Conservation (phyloP, 2,888 invertebrate species). For the Electrophaes corylata region DNA sequence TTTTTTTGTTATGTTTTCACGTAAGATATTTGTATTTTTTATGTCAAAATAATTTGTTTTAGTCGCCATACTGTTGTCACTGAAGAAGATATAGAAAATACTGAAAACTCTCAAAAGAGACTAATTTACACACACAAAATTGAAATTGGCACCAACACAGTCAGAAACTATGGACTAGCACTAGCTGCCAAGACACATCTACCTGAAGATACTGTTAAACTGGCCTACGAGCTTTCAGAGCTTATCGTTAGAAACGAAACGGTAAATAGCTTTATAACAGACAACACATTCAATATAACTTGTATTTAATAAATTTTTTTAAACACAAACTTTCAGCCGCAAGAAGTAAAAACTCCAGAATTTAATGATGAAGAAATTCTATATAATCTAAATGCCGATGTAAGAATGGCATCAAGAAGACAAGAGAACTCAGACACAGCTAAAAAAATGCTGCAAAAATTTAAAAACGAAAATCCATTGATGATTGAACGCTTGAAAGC, state of each 20-base stretch:
- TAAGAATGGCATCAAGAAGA: slow-evolving; percentile 60
- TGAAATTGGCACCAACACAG: slow-evolving; percentile 71
- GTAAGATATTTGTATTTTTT: not conserved
- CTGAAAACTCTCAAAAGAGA: slow-evolving; percentile 55
- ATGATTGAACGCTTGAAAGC: slow-evolving; percentile 55
- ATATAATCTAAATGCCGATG: slow-evolving; percentile 66
- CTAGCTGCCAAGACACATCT: slow-evolving; percentile 86
- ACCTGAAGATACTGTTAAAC: slow-evolving; percentile 81
- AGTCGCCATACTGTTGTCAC: slow-evolving; percentile 71
- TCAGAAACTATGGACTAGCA: slow-evolving; percentile 86
- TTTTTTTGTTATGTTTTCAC: too few relatives aligned
- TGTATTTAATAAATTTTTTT: slow-evolving; percentile 2
- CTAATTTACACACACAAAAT: slow-evolving; percentile 87
- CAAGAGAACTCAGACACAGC: slow-evolving; percentile 43
- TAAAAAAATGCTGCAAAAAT: slow-evolving; percentile 54
- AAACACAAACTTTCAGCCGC: slow-evolving; percentile 54
- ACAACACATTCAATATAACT: not conserved
- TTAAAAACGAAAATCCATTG: slow-evolving; percentile 60
- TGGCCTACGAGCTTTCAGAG: slow-evolving; percentile 78
- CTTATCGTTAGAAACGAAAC: slow-evolving; percentile 62
- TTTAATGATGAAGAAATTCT: slow-evolving; percentile 54
- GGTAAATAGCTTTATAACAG: slow-evolving; percentile 48
- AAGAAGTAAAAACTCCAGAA: slow-evolving; percentile 49
- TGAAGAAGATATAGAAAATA: slow-evolving; percentile 54
- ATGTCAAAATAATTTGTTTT: slow-evolving; percentile 21